Percentiles rank a stretch among this genome's conserved stretches.
These are phyloP conservation scores for Trissolcus japonicus DNA, from an alignment of 2,888 invertebrate genomes.

Conservation along the genomic window DNA sequence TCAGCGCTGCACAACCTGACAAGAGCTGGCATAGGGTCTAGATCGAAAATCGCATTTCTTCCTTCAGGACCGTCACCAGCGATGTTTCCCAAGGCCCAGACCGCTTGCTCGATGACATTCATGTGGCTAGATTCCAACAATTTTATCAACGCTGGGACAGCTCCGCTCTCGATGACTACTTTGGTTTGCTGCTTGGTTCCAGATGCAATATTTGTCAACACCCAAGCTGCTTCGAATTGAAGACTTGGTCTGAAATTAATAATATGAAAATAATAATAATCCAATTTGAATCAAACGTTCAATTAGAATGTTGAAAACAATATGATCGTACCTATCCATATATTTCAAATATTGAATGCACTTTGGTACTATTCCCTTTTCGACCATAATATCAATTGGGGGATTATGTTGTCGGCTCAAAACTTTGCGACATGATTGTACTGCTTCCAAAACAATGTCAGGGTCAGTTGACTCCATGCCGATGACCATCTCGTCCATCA, in stretches of 20 bases:
- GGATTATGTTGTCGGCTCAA: slow-evolving; percentile 94
- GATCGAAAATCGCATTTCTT: slow-evolving; percentile 87
- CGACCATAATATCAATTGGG: slow-evolving; percentile 91
- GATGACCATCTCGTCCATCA: slow-evolving; percentile 83
- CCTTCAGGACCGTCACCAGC: slow-evolving; percentile 91
- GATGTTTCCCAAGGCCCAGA: slow-evolving; percentile 98
- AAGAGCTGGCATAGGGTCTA: slow-evolving; percentile 85
- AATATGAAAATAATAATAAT: background rate
- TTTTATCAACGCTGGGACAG: slow-evolving; percentile 87
- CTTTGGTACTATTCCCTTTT: slow-evolving; percentile 88
- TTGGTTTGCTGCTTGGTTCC: slow-evolving; percentile 94
- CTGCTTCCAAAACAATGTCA: slow-evolving; percentile 81
- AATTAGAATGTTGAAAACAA: background rate
- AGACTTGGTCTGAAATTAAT: slow-evolving; percentile 79
- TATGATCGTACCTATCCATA: slow-evolving; percentile 81
- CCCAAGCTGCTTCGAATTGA: slow-evolving; percentile 98
- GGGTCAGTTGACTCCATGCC: slow-evolving; percentile 84
- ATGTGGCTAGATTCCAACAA: slow-evolving; percentile 83
- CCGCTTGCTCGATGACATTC: slow-evolving; percentile 92
- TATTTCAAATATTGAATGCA: slow-evolving; percentile 86
- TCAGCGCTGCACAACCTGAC: slow-evolving; percentile 82
- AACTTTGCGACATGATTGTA: slow-evolving; percentile 90
- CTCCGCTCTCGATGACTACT: slow-evolving; percentile 90
- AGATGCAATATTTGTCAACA: slow-evolving; percentile 97
- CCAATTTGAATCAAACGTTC: background rate